These are phyloP conservation scores for Cladorhizidae sp. DNA, from an alignment of 37 sponge, comb jelly and placozoan species.

Conservation along the genomic window DNA sequence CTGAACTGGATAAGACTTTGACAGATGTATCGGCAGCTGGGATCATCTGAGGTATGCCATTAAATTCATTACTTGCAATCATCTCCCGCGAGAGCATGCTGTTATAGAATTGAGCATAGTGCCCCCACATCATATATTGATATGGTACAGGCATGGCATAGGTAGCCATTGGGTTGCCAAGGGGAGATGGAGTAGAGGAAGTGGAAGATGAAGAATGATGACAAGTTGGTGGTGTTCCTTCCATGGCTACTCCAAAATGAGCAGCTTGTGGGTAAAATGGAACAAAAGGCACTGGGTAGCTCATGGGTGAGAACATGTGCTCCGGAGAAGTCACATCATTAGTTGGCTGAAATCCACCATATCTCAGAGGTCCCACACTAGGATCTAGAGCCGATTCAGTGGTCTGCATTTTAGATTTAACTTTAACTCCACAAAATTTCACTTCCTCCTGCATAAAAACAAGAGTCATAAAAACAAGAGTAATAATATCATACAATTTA, in stretches of 20 bases:
- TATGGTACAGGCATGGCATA: conserved; percentile 11
- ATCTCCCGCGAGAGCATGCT: background rate
- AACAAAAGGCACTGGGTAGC: background rate
- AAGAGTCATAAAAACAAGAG: background rate
- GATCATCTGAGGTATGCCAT: background rate
- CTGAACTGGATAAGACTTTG: conserved; percentile 3
- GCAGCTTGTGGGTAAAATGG: conserved; percentile 5
- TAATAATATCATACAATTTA: no score
- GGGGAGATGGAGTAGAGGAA: background rate
- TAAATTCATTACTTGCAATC: background rate
- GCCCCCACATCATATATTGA: background rate
- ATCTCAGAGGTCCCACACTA: conserved; percentile 2
- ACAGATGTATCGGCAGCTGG: background rate
- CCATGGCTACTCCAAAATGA: conserved; percentile 6
- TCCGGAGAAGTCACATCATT: background rate
- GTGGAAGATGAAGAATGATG: background rate
- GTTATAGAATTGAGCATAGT: background rate
- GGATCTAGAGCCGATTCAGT: conserved; percentile 5
- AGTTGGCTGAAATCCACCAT: conserved; percentile 4
- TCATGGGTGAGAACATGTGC: background rate
- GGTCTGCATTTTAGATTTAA: background rate
- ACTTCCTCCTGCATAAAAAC: conserved; percentile 10
- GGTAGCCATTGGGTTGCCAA: no score
- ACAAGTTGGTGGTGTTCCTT: background rate
- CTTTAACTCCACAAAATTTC: background rate